Conservation (phyloP, 2,113 vertebrate species). For the Mustelus asterias region DNA sequence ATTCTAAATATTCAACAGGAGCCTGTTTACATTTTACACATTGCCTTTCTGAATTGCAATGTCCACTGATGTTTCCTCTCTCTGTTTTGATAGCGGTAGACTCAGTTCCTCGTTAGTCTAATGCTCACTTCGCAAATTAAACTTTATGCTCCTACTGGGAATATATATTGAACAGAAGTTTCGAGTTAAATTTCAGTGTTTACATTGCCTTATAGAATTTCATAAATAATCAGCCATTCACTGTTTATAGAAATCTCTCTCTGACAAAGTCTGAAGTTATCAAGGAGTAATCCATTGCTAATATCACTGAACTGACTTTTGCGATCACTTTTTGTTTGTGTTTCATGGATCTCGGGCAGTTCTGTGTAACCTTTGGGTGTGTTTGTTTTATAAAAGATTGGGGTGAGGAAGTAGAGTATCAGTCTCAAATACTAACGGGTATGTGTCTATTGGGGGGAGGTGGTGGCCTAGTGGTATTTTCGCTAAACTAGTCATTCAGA, state of each 20-base stretch:
- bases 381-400: background rate
- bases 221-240: background rate
- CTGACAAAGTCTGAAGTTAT: background rate
- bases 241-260: background rate
- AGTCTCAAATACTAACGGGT: background rate
- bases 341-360: background rate
- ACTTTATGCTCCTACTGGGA: constrained; percentile 5
- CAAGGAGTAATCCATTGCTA: background rate
- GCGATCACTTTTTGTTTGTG: background rate
- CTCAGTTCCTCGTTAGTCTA: background rate
- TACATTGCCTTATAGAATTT: background rate
- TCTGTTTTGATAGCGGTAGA: background rate
- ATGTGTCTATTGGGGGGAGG: background rate
- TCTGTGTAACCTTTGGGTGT: background rate
- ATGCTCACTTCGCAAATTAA: background rate
- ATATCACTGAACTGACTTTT: background rate
- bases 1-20: background rate
- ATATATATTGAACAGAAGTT: background rate
- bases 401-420: background rate
- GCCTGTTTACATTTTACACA: background rate
- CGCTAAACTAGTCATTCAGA: no score
- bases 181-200: background rate
- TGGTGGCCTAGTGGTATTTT: no score
- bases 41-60: background rate
- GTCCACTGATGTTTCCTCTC: background rate